Percentiles rank a stretch among this genome's conserved stretches.
Evolutionary conservation across 2,113 vertebrate species (phyloP).

Genomic region (Parotia lawesii): DNA sequence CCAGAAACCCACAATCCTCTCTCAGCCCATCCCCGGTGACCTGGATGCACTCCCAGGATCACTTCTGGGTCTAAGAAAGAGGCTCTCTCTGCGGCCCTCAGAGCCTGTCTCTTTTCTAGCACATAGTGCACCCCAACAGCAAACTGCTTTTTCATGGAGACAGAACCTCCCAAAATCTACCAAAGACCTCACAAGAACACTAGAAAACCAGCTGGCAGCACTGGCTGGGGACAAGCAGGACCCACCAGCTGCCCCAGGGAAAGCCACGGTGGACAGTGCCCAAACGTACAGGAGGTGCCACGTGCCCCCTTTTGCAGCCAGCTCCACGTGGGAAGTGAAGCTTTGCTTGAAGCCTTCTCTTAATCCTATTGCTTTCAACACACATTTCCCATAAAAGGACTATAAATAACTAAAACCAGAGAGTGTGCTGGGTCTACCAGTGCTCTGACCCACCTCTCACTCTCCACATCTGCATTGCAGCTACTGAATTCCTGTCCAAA

Average conservation of each 20-base stretch:
- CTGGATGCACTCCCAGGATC: no score
- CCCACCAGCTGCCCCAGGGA: neutral
- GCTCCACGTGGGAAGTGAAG: fast-evolving
- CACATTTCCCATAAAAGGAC: neutral
- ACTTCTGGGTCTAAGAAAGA: no score
- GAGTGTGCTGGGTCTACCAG: neutral
- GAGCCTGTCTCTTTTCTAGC: no score
- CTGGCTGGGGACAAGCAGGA: neutral
- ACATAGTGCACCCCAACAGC: no score
- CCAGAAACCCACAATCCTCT: no score
- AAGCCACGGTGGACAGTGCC: neutral
- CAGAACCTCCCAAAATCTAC: neutral
- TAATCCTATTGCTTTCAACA: neutral
- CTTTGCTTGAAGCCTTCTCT: neutral
- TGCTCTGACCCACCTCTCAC: neutral
- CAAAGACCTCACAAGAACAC: neutral
- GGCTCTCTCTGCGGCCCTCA: no score
- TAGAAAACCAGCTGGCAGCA: neutral
- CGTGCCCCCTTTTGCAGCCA: neutral
- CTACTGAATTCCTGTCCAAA: neutral
- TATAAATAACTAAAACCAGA: neutral
- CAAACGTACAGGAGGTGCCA: neutral
- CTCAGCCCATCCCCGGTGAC: no score
- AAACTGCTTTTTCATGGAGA: neutral
- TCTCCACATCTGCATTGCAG: neutral